Evolutionary conservation across 1,140 invertebrate genomes (phyloP), one percentile per base, ranked within the genome.

Genomic region (Drosophila nigromelanica): DNA sequence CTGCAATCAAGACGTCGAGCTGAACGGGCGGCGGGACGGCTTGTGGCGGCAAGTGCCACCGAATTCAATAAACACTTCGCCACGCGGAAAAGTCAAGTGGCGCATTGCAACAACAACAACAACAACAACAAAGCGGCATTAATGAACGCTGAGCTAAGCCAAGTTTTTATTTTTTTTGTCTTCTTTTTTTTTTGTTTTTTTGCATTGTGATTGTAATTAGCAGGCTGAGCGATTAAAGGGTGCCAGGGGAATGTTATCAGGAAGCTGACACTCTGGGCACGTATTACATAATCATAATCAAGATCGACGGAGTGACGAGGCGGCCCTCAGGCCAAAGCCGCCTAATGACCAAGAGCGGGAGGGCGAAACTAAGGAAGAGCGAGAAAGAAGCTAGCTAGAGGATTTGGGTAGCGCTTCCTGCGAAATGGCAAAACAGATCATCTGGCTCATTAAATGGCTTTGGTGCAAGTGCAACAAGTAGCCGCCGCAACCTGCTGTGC

Each of bases 381-480:
- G 24, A 33, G 58, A 63, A 15, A 67, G 18, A 52, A 59, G n/a
- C 51, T 63, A n/a, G 30, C 14, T 21, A 7, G 42, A 70, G 71
- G 75, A 76, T 77, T 85, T 68, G 45, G 35, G 21, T 35, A 15
- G 30, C 35, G 35, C 66, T 83, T 89, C 72, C 64, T 37, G 45
- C 14, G 76, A 89, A 89, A 42, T 14, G 39, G 54, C 73, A 67
- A 62, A 79, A 74, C 68, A 72, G 83, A 89, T 89, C 56, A 89
- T 89, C 79, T 74, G 69, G 79, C 83, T 89, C 83, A 89, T 89
- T 89, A 89, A 89, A 83, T 83, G 83, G 83, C 76, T 87, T 89
- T 79, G 76, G 35, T 47, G 67, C 76, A 76, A 75, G 54, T 74
- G 72, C 80, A 60, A 50, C 50, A 39, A 54, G 61, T 43, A 52